Base-by-base conservation (phyloP, 2,888 invertebrate genomes). In the Rhopalosiphum nymphaeae region DNA sequence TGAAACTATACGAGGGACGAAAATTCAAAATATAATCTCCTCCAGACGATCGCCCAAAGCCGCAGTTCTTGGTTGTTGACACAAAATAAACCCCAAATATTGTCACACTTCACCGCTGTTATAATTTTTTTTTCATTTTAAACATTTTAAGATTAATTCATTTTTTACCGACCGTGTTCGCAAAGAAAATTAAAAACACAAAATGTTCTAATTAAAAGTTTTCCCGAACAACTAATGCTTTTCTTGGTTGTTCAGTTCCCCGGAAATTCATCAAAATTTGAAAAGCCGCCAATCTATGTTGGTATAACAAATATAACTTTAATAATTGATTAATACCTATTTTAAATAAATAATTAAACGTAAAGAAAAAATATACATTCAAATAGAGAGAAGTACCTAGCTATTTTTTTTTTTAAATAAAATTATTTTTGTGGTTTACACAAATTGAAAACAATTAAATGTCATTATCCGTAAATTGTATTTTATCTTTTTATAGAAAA, bases 181-280 rank as follows among this genome's bases (percentile, higher is more conserved):
- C 88, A 57, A 78, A 56, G 88, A 89, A 92, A 92, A 92, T 88
- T 92, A 92, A 92, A 92, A 92, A 92, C 88, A 53, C 78, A 89
- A 89, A 92, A 89, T 92, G 88, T 92, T 92, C 92, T 92, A 92
- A 92, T 92, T 92, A 92, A 92, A 92, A 92, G 92, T 92, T 92
- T 92, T 88, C 11, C 42, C 67, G 42, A 61, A 92, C 88, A 89
- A n/a, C 46, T 44, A 89, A 53, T 89, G 67, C 67, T 92, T 88
- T 92, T 88, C 92, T 88, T 88, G 67, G 87, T 49, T 56, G 92
- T 92, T 89, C n/a, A 56, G n/a, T 88, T 88, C 44, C 25, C 78
- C 78, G 88, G 88, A 89, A 89, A 92, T 87, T 61, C 92, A 61
- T 92, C 87, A 87, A 92, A 87, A 87, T 92, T 89, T n/a, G 53